Evolutionary conservation across 1,140 invertebrate species (phyloP).

Genomic region (Radopholus similis): DNA sequence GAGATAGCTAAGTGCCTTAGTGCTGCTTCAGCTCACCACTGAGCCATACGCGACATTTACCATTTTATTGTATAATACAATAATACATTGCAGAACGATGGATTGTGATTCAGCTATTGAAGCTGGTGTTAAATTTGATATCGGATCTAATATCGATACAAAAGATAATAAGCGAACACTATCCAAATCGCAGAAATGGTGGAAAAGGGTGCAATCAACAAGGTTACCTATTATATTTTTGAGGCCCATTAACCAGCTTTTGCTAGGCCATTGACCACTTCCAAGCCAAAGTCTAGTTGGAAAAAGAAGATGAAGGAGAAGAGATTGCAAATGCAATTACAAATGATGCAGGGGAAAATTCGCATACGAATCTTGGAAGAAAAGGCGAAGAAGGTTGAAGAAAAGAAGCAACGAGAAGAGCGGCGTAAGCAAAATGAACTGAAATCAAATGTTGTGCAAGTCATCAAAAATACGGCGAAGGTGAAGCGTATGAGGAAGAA

Average conservation of each 20-base stretch:
- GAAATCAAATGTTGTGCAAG: slow-evolving; percentile 32
- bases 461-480: slow-evolving; percentile 30
- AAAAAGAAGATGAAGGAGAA: slow-evolving; percentile 26
- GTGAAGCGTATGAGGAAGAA: slow-evolving; percentile 29
- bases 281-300: slow-evolving; percentile 18
- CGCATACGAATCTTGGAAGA: slow-evolving; percentile 17
- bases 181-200: slow-evolving; percentile 20
- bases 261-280: not conserved
- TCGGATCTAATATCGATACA: too few relatives aligned
- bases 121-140: too few relatives aligned
- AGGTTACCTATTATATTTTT: slow-evolving; percentile 16
- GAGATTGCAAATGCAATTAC: slow-evolving; percentile 8
- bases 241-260: not conserved
- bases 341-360: slow-evolving; percentile 25
- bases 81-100: too few relatives aligned
- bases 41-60: too few relatives aligned
- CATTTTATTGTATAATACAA: too few relatives aligned
- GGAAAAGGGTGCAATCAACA: slow-evolving; percentile 15
- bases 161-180: too few relatives aligned
- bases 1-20: too few relatives aligned
- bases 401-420: slow-evolving; percentile 26
- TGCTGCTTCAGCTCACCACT: too few relatives aligned
- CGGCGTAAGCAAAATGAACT: slow-evolving; percentile 29
- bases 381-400: slow-evolving; percentile 4
- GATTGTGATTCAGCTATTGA: too few relatives aligned